A percentile compares a stretch with the other conserved stretches of the same genome.
Conservation (phyloP, 2,113 vertebrate genomes). For the Cyprinodon tularosa region DNA sequence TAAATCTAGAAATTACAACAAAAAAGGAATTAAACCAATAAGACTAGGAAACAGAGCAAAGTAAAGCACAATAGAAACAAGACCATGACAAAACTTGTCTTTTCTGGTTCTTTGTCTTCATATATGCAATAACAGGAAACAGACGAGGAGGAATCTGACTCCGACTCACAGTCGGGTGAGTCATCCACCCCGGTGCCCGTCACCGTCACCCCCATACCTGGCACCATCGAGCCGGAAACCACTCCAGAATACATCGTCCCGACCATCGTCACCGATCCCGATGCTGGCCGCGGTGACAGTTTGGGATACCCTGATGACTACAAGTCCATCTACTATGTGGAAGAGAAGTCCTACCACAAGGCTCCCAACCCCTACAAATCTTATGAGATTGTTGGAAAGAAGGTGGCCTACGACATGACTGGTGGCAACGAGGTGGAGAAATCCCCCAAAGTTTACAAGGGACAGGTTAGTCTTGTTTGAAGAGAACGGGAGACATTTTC, state of each 20-base stretch:
- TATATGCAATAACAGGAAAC: constrained; percentile 60
- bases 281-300: constrained; percentile 76
- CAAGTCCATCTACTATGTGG: constrained; percentile 71
- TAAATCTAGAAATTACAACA: no score
- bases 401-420: constrained; percentile 54
- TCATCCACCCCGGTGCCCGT: constrained; percentile 51
- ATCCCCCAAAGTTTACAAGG: constrained; percentile 75
- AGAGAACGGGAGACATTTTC: not conserved
- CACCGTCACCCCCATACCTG: not conserved
- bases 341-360: constrained; percentile 75
- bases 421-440: constrained; percentile 76
- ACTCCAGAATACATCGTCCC: constrained; percentile 53
- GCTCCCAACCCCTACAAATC: constrained; percentile 74
- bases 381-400: constrained; percentile 71
- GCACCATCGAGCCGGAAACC: constrained; percentile 18
- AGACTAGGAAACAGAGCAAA: no score
- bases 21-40: no score
- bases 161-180: constrained; percentile 75
- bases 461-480: constrained; percentile 35
- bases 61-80: no score
- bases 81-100: no score
- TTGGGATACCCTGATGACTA: constrained; percentile 74
- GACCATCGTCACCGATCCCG: constrained; percentile 55
- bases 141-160: constrained; percentile 63
- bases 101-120: not conserved